Evolutionary conservation across 2,888 invertebrate genomes (phyloP).

Genomic region (Hartigia nigra): DNA sequence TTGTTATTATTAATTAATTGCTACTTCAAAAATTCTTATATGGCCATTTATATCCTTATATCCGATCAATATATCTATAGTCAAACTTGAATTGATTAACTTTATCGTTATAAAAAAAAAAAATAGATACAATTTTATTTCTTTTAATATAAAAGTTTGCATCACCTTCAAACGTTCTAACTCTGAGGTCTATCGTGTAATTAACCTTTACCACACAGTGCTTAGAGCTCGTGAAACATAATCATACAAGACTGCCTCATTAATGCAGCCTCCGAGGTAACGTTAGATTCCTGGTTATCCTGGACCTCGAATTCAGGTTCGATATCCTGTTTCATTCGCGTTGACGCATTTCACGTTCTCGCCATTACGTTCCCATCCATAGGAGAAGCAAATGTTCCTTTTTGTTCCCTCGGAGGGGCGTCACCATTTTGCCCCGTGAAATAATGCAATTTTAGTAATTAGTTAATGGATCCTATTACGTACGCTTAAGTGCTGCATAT

Average conservation of each 20-base stretch:
- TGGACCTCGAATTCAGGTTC: not conserved
- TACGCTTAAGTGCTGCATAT: no score
- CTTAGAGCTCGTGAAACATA: constrained; percentile 26
- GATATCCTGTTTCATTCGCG: not conserved
- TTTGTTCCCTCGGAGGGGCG: not conserved
- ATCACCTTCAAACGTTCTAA: not conserved
- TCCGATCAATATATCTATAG: not conserved
- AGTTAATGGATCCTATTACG: not conserved
- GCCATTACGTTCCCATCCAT: not conserved
- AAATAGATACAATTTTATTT: not conserved
- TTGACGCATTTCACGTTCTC: not conserved
- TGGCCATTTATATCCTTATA: not conserved
- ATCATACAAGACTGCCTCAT: constrained; percentile 18
- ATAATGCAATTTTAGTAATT: not conserved
- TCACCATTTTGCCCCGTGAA: not conserved
- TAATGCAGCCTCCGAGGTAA: constrained; percentile 20
- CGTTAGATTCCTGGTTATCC: not conserved
- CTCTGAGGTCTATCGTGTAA: constrained; percentile 5
- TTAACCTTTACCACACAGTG: constrained; percentile 19
- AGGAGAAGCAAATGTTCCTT: not conserved
- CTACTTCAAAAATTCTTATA: not conserved
- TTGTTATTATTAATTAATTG: not conserved
- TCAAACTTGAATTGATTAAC: not conserved
- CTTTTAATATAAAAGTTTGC: not conserved
- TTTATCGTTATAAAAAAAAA: not conserved